Evolutionary conservation across 2,888 invertebrate genomes (phyloP).

Genomic region (Dilophus febrilis): DNA sequence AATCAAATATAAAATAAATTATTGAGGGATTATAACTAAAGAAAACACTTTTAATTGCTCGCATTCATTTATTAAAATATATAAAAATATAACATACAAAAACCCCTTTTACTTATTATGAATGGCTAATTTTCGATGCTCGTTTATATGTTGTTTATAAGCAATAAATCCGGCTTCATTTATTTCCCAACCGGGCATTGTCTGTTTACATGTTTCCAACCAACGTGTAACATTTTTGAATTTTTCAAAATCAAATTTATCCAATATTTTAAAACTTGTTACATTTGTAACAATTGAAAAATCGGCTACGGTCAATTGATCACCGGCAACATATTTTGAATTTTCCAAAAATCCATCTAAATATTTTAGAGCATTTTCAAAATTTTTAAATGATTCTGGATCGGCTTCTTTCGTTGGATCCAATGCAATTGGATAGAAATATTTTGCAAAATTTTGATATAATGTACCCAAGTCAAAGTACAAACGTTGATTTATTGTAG

Average conservation of each 20-base stretch:
- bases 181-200: conserved; percentile 40
- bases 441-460: conserved; percentile 49
- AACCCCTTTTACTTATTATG: too few relatives aligned
- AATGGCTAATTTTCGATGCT: too few relatives aligned
- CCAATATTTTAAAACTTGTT: conserved; percentile 49
- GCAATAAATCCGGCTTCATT: conserved; percentile 37
- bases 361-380: conserved; percentile 40
- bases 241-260: conserved; percentile 45
- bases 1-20: too few relatives aligned
- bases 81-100: too few relatives aligned
- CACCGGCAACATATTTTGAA: conserved; percentile 47
- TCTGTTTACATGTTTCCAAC: conserved; percentile 38
- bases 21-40: too few relatives aligned
- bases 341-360: conserved; percentile 47
- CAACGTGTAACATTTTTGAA: conserved; percentile 51
- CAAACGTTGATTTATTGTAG: conserved; percentile 58
- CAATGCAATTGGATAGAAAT: conserved; percentile 48
- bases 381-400: conserved; percentile 46
- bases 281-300: conserved; percentile 48
- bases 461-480: conserved; percentile 67
- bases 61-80: too few relatives aligned
- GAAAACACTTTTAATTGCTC: too few relatives aligned
- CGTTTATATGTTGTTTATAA: too few relatives aligned
- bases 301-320: conserved; percentile 53
- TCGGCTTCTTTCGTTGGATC: conserved; percentile 40